These are phyloP conservation scores for Conchocele bisecta DNA, from an alignment of 2,888 invertebrate species.

Conservation along the genomic window DNA sequence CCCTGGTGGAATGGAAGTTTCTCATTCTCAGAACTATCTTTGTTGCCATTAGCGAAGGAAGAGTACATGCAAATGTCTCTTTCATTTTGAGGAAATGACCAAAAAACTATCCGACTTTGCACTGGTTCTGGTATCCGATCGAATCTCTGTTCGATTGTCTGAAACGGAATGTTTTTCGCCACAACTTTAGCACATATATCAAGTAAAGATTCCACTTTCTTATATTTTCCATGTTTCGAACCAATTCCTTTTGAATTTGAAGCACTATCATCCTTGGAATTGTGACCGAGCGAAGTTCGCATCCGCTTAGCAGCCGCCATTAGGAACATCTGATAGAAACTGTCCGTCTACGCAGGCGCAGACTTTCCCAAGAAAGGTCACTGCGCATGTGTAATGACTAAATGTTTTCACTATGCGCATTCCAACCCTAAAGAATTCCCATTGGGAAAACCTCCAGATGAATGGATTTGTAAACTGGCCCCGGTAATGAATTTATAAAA, in stretches of 20 bases:
- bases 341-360: constrained; percentile 71
- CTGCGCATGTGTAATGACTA: constrained; percentile 68
- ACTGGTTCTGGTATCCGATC: constrained; percentile 94
- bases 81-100: constrained; percentile 94
- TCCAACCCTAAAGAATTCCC: constrained; percentile 69
- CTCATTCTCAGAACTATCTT: constrained; percentile 87
- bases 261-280: constrained; percentile 66
- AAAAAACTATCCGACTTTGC: constrained; percentile 93
- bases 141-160: constrained; percentile 93
- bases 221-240: constrained; percentile 68
- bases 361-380: constrained; percentile 56
- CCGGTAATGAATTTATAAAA: constrained; percentile 50
- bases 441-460: constrained; percentile 62
- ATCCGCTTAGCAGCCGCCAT: constrained; percentile 80
- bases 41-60: constrained; percentile 86
- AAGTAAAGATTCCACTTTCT: constrained; percentile 87
- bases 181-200: constrained; percentile 93
- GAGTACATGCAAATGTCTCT: constrained; percentile 95
- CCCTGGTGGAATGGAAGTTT: constrained; percentile 94
- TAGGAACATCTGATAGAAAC: constrained; percentile 75
- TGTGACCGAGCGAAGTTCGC: constrained; percentile 74
- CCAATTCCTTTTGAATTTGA: constrained; percentile 65
- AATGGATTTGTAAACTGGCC: constrained; percentile 67
- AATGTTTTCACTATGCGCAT: constrained; percentile 57
- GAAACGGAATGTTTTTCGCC: constrained; percentile 92